Percentiles rank a stretch among this genome's conserved stretches.
Conservation (phyloP, 2,797 vertebrate genomes). For the Lagorchestes hirsutus region DNA sequence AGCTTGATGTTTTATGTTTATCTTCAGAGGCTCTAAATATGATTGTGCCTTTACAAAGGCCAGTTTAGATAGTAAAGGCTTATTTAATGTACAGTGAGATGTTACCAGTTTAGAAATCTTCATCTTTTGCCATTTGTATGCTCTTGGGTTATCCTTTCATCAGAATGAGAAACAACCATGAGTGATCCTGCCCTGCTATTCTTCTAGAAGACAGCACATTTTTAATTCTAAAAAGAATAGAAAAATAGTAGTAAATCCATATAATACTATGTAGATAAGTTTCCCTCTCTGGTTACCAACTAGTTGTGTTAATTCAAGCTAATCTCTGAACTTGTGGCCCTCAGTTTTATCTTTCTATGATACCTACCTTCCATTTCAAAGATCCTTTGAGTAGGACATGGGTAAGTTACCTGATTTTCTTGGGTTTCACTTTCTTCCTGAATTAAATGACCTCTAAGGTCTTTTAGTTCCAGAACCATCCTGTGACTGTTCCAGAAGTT, state of each 20-base stretch:
- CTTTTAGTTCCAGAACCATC: not conserved
- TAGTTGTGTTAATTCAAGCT: not conserved
- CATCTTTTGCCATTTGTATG: not conserved
- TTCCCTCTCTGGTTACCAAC: not conserved
- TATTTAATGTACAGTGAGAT: not conserved
- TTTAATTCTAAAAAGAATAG: not conserved
- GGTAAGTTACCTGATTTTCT: not conserved
- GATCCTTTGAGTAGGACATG: not conserved
- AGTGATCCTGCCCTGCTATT: slow-evolving; percentile 41
- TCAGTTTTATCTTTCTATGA: not conserved
- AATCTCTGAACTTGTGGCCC: not conserved
- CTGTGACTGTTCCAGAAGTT: not conserved
- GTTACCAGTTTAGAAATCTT: slow-evolving; percentile 18
- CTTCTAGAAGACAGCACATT: not conserved
- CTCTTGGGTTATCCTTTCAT: slow-evolving; percentile 30
- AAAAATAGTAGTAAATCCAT: not conserved
- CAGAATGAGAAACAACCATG: slow-evolving; percentile 16
- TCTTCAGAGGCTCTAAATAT: slow-evolving; percentile 9
- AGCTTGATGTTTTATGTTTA: slow-evolving; percentile 24
- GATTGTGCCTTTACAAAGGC: not conserved
- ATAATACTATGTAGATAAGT: not conserved
- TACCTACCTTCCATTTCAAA: not conserved
- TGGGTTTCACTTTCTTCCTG: not conserved
- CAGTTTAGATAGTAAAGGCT: not conserved
- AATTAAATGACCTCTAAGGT: not conserved